Conservation (phyloP, 2,113 vertebrate genomes). For the Cynopterus brachyotis region DNA sequence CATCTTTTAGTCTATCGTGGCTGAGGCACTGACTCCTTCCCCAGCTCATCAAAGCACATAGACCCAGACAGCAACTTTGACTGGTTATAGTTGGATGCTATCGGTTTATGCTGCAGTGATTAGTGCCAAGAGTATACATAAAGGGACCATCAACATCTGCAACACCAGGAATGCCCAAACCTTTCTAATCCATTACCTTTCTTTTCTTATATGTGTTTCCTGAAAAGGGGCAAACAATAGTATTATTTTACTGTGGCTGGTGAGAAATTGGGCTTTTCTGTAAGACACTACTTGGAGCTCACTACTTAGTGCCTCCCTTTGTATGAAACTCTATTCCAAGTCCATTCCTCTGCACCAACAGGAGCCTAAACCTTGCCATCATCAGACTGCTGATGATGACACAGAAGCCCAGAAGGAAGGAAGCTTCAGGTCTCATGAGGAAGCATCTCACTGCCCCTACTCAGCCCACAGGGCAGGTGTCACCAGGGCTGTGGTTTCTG, state of each 20-base stretch:
- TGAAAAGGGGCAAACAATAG: not conserved
- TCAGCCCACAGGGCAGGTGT: not conserved
- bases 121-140: not conserved
- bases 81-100: not conserved
- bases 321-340: not conserved
- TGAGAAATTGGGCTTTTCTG: not conserved
- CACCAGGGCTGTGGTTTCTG: not conserved
- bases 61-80: not conserved
- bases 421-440: rapidly evolving
- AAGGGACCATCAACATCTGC: not conserved
- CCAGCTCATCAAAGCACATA: not conserved
- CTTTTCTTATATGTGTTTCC: not conserved
- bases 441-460: not conserved
- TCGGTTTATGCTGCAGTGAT: not conserved
- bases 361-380: not conserved
- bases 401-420: not conserved
- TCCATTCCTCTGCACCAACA: no score
- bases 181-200: not conserved
- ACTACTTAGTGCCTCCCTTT: not conserved
- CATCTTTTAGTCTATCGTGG: not conserved
- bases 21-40: not conserved
- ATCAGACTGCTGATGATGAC: not conserved
- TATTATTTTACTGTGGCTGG: not conserved
- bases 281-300: not conserved
- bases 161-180: not conserved